phyloP scores from a whole-genome alignment of 2,113 vertebrate species.

The Eidolon helvum region DNA sequence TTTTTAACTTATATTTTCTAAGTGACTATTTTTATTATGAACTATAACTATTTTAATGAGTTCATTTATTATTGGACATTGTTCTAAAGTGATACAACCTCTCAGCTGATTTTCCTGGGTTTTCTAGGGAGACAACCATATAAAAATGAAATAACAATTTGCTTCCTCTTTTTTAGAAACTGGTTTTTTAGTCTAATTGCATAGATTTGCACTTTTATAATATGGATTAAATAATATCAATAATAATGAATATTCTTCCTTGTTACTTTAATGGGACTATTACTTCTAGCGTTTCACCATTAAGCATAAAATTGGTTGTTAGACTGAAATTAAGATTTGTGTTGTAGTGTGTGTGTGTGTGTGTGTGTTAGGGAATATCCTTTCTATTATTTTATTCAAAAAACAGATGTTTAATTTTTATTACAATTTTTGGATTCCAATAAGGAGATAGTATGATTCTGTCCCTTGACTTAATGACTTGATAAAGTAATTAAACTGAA shows the following conservation, averaged over 20 bases:
- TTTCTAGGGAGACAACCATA: not conserved
- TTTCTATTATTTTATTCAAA: not conserved
- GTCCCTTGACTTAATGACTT: not conserved
- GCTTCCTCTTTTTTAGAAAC: not conserved
- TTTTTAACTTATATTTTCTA: not conserved
- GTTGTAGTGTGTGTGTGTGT: not conserved
- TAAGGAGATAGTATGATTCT: not conserved
- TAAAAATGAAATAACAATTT: not conserved
- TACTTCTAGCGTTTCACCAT: not conserved
- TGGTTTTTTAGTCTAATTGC: not conserved
- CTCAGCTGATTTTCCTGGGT: not conserved
- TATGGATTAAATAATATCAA: not conserved
- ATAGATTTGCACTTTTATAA: not conserved
- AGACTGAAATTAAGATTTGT: not conserved
- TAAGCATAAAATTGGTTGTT: not conserved
- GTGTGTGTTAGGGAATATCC: not conserved
- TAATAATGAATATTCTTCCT: not conserved
- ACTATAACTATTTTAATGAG: not conserved
- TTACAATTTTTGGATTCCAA: not conserved
- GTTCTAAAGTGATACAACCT: not conserved
- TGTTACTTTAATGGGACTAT: not conserved
- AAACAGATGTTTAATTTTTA: not conserved
- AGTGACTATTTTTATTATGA: slow-evolving; percentile 17
- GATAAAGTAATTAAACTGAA: not conserved
- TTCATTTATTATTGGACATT: not conserved